Evolutionary conservation across 1,140 invertebrate genomes (phyloP), one percentile per base, ranked within the genome.

Genomic region (Sminthurinus signatus): DNA sequence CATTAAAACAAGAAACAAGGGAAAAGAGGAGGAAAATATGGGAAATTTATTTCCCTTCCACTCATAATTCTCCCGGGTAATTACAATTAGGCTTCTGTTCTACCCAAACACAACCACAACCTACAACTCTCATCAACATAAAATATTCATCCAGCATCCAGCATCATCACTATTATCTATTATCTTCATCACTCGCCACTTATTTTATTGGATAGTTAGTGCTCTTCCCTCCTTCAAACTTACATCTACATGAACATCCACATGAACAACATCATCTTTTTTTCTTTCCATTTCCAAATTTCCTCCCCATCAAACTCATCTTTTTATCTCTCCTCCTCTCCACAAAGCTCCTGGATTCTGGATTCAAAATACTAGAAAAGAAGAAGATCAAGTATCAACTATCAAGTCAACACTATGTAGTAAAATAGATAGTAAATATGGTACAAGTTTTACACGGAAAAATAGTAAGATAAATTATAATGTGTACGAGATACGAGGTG

Each of bases 61-160:
- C 23, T 43, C 48, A 63, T 63, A 63, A 63, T 39, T 63, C 61
- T 63, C 52, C 48, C 61, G 52, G 42, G 52, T 54, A 63, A 63
- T 56, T 63, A 63, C n/a, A n/a, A n/a, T n/a, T n/a, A n/a, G n/a
- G 61, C 61, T 63, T 56, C 61, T 57, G 61, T 36, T 52, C 39
- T 46, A 60, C 58, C 5, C 21, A 46, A 8, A 5, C 32, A 8
- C 32, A 8, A 8, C 15, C 32, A 8, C 15, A 5, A 8, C 32
- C 15, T 15, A 8, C 44, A 5, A 46, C 44, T 10, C 44, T 46
- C 44, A 46, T 46, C 44, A 46, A 46, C 44, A 46, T 46, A 21
- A 17, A 46, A 46, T 46, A 46, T 46, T 46, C 21, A 46, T 46
- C 44, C n/a, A n/a, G n/a, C n/a, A n/a, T n/a, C n/a, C n/a, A n/a